These are phyloP conservation scores for Coleophora deauratella DNA, from an alignment of 2,888 invertebrate species.

Conservation along the genomic window DNA sequence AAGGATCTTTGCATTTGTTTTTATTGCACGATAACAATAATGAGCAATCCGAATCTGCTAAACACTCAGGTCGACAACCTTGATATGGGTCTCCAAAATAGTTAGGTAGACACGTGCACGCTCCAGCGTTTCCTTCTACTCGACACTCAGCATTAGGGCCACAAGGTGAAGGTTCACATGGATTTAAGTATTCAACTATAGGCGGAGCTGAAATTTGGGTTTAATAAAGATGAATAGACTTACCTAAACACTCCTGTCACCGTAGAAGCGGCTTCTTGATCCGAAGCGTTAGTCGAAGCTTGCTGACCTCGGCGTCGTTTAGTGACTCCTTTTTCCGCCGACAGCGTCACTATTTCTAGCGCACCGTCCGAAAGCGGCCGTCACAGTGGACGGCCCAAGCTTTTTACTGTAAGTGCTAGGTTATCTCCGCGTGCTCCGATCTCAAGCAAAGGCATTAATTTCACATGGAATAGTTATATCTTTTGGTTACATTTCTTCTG, in stretches of 20 bases:
- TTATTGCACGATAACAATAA: conserved; percentile 76
- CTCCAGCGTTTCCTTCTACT: conserved; percentile 81
- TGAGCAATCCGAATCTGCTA: conserved; percentile 78
- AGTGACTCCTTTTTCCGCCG: conserved; percentile 59
- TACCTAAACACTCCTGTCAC: conserved; percentile 54
- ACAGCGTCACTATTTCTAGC: conserved; percentile 59
- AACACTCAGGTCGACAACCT: conserved; percentile 80
- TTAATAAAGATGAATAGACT: conserved; percentile 46
- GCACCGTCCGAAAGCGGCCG: conserved; percentile 66
- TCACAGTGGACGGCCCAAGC: conserved; percentile 62
- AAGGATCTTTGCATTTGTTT: conserved; percentile 80
- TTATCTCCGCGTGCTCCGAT: conserved; percentile 73
- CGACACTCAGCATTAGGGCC: conserved; percentile 83
- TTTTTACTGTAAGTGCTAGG: conserved; percentile 70
- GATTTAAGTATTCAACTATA: conserved; percentile 63
- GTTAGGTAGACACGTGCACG: conserved; percentile 80
- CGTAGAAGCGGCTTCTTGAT: conserved; percentile 67
- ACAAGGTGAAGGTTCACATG: conserved; percentile 79
- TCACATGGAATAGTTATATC: conserved; percentile 58
- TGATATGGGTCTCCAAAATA: conserved; percentile 86
- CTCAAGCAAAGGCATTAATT: conserved; percentile 70
- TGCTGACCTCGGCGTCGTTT: conserved; percentile 64
- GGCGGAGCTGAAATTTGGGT: conserved; percentile 62
- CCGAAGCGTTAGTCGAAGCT: conserved; percentile 74
- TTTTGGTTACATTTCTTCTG: conserved; percentile 58